phyloP scores from a whole-genome alignment of 2,797 vertebrate species.

The Coendou prehensilis region DNA sequence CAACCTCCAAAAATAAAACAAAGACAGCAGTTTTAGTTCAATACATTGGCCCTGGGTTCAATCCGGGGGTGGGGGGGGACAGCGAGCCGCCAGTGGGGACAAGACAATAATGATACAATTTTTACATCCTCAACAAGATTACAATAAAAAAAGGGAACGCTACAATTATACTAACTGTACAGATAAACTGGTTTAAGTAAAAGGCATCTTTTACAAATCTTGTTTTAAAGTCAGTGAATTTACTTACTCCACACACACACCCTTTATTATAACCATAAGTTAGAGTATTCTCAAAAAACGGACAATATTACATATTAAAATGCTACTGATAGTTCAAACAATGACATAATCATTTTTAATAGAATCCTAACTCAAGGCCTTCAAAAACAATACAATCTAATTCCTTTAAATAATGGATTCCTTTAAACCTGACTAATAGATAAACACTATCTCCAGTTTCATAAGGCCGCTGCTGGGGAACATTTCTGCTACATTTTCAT shows the following conservation, averaged over 20 bases:
- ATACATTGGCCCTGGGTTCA: not conserved
- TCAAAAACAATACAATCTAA: slow-evolving; percentile 41
- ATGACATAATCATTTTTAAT: slow-evolving; percentile 37
- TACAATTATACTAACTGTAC: not conserved
- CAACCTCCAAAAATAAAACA: not conserved
- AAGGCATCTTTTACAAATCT: slow-evolving; percentile 38
- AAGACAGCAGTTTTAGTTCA: not conserved
- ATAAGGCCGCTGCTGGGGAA: not conserved
- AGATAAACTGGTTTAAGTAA: slow-evolving; percentile 24
- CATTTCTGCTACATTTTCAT: slow-evolving; percentile 9
- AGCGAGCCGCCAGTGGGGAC: not conserved
- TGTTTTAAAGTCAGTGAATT: slow-evolving; percentile 8
- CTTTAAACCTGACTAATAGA: slow-evolving; percentile 48
- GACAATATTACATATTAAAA: not conserved
- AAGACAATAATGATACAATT: not conserved
- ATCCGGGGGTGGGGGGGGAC: not conserved
- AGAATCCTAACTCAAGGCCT: slow-evolving; percentile 25
- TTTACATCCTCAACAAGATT: slow-evolving; percentile 34
- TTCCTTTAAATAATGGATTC: not conserved
- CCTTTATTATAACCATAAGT: not conserved
- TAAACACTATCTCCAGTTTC: slow-evolving; percentile 44
- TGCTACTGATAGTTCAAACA: slow-evolving; percentile 22
- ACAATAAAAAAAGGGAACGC: slow-evolving; percentile 14
- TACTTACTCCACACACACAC: not conserved
- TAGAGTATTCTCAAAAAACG: slow-evolving; percentile 50